These are phyloP conservation scores for Drosophila buzzatii DNA, from an alignment of 2,888 invertebrate genomes.

Conservation along the genomic window DNA sequence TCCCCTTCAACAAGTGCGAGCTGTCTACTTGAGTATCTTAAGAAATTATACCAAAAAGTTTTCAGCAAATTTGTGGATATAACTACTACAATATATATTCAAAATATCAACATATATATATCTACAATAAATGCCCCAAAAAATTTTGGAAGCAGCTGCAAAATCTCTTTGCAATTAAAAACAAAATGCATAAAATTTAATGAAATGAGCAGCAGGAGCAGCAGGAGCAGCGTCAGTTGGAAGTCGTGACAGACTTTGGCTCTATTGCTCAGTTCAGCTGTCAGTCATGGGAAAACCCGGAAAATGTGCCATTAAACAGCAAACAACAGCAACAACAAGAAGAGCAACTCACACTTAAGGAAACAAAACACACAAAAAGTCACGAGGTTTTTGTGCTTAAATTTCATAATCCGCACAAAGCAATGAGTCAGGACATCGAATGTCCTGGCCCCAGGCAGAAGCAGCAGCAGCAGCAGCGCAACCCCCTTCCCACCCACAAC, in stretches of 20 bases:
- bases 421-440: conserved; percentile 63
- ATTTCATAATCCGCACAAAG: conserved; percentile 80
- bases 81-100: background rate
- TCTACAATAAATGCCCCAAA: background rate
- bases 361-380: conserved; percentile 50
- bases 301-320: conserved; percentile 76
- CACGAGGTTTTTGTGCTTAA: conserved; percentile 72
- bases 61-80: background rate
- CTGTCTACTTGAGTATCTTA: background rate
- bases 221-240: conserved; percentile 29
- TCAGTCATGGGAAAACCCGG: conserved; percentile 48
- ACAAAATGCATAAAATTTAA: conserved; percentile 65
- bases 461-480: conserved; percentile 2
- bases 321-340: conserved; percentile 42
- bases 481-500: background rate
- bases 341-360: conserved; percentile 28
- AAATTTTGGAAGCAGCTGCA: background rate
- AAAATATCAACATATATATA: too few relatives aligned
- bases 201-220: conserved; percentile 38
- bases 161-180: conserved; percentile 54
- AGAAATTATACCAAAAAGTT: background rate
- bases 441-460: conserved; percentile 26
- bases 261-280: conserved; percentile 17
- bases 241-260: conserved; percentile 18
- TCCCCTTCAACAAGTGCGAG: background rate